Evolutionary conservation across 2,113 vertebrate species (phyloP), one percentile per base, ranked within the genome.

Genomic region (Ornithorhynchus anatinus): DNA sequence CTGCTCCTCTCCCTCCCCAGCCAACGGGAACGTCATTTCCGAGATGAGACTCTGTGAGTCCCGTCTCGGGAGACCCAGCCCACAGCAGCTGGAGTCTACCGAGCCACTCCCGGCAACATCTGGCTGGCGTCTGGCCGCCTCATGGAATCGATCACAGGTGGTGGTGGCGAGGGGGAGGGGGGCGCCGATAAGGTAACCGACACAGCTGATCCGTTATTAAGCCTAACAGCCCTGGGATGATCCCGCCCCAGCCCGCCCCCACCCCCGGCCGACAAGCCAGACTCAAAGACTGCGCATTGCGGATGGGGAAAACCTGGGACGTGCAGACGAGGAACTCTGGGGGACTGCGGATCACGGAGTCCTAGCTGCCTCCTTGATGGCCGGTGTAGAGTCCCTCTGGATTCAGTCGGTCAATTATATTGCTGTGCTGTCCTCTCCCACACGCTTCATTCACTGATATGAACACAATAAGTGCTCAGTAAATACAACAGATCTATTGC

Each of bases 111-210:
- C 47, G 17, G 8, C 58, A 80, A 78, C 85, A 88, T 78, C 83
- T 90, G 84, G 63, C 12, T 43, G 86, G 72, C 87, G 89, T 88
- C 86, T 90, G 89, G 82, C 76, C 79, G 50, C 73, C 40, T 85
- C 39, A 51, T 39, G 52, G 52, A 84, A 79, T 84, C 80, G 53
- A 82, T 42, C 62, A 37, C 54, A 80, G 72, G 78, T 80, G 80
- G 35, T 36, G 17, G 69, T 84, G 31, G 32, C 50, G 72, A n/a
- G n/a, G n/a, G n/a, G 31, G 17, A 62, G 31, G 60, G 67, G 77
- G 56, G n/a, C n/a, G n/a, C 79, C 84, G 88, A 86, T 79, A 84
- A 77, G 59, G 36, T 44, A 78, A 69, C 74, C 81, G 66, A 81
- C 74, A 48, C 75, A 63, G 36, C 51, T 81, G 85, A 82, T 86